phyloP scores from a whole-genome alignment of 2,797 vertebrate genomes.

The Macropodus opercularis region DNA sequence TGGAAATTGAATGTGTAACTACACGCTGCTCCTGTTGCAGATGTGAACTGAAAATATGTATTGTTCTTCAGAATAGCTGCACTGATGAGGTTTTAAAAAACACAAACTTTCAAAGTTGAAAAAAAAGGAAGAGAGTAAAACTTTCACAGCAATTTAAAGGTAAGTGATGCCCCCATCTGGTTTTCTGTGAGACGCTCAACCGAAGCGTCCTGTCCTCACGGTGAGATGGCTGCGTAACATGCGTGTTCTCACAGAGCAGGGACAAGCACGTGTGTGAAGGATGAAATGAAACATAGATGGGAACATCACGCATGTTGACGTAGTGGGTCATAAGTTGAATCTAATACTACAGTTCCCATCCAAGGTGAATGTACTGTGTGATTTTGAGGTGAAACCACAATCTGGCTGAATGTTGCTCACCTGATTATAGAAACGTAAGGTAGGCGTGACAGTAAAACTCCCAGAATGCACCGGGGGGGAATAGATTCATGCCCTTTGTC shows the following conservation, averaged over 20 bases:
- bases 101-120: constrained; percentile 15
- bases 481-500: too few species aligned
- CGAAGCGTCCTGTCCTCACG: background rate
- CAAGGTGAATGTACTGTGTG: background rate
- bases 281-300: background rate
- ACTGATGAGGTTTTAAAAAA: background rate
- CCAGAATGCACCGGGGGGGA: too few species aligned
- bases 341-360: background rate
- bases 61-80: background rate
- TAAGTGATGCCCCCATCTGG: constrained; percentile 78
- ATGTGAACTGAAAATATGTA: background rate
- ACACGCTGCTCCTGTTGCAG: background rate
- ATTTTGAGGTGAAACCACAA: too few species aligned
- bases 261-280: background rate
- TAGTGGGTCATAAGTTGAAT: background rate
- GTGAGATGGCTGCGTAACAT: background rate
- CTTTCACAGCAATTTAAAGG: constrained; percentile 32
- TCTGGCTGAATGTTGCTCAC: too few species aligned
- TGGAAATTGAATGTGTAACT: background rate
- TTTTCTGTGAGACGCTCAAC: constrained; percentile 41
- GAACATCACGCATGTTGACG: background rate
- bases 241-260: background rate
- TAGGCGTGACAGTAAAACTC: too few species aligned
- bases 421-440: too few species aligned
- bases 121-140: background rate